Percentiles rank a stretch among this genome's conserved stretches.
Evolutionary conservation across 2,888 invertebrate species (phyloP).

Genomic region (Agriopis marginaria): DNA sequence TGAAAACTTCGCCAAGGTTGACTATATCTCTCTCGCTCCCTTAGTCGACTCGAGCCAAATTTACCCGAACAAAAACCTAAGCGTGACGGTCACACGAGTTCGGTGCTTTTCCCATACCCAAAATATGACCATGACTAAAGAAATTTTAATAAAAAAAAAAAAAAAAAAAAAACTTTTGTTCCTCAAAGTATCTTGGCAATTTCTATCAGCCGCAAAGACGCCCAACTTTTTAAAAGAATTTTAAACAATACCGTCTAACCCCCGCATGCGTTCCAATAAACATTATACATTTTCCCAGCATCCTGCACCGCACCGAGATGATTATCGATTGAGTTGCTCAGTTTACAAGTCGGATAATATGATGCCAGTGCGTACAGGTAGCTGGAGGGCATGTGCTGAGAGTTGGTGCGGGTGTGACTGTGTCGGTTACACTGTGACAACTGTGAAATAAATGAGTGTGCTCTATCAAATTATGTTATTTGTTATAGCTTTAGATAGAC

Average conservation of each 20-base stretch:
- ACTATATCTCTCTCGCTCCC: too few species aligned
- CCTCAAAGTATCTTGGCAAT: neutral
- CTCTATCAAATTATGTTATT: neutral
- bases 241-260: slow-evolving; percentile 5
- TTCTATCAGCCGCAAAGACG: neutral
- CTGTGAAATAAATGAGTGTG: neutral
- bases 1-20: too few species aligned
- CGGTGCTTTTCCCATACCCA: too few species aligned
- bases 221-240: neutral
- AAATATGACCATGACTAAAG: too few species aligned
- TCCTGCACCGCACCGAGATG: slow-evolving; percentile 57
- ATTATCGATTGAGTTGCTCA: slow-evolving; percentile 83
- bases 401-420: slow-evolving; percentile 54
- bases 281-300: slow-evolving; percentile 30
- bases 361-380: slow-evolving; percentile 71
- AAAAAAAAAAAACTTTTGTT: too few species aligned
- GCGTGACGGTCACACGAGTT: too few species aligned
- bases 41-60: too few species aligned
- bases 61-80: too few species aligned
- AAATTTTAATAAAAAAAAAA: too few species aligned
- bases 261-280: slow-evolving; percentile 30
- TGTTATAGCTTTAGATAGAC: neutral
- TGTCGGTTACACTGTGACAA: slow-evolving; percentile 24
- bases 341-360: slow-evolving; percentile 83
- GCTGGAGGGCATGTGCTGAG: slow-evolving; percentile 38